Conservation (phyloP, 2,113 vertebrate species). For the Hyla sarda region DNA sequence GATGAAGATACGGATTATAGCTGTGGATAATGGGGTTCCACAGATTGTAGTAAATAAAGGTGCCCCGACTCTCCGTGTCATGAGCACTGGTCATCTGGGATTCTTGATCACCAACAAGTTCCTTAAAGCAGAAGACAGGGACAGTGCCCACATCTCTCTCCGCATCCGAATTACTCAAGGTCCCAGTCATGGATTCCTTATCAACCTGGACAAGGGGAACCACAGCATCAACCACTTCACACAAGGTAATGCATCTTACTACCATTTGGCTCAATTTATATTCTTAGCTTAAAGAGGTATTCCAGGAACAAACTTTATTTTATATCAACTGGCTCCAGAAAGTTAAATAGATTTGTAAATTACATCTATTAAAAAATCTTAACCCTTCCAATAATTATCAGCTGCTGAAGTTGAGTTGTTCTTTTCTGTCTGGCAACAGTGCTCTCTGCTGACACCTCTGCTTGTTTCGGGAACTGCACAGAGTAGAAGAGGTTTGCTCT, state of each 20-base stretch:
- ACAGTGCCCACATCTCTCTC: constrained; percentile 79
- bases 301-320: too few species aligned
- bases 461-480: too few species aligned
- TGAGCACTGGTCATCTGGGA: constrained; percentile 84
- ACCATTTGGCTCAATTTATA: background rate
- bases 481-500: too few species aligned
- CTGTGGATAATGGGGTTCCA: constrained; percentile 86
- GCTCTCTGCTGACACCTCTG: too few species aligned
- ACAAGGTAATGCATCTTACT: constrained; percentile 81
- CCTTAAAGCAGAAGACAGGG: constrained; percentile 88
- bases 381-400: too few species aligned
- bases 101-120: constrained; percentile 90
- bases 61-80: constrained; percentile 78
- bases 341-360: too few species aligned
- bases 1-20: constrained; percentile 85
- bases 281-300: too few species aligned
- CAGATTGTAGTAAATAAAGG: constrained; percentile 89
- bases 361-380: too few species aligned
- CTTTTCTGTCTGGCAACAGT: too few species aligned
- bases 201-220: constrained; percentile 88
- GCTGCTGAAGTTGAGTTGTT: too few species aligned
- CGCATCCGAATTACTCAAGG: constrained; percentile 80
- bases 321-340: too few species aligned
- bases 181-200: constrained; percentile 86
- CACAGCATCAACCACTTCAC: constrained; percentile 86